Conservation (phyloP, 1,140 invertebrate species). For the Drosophila santomea region DNA sequence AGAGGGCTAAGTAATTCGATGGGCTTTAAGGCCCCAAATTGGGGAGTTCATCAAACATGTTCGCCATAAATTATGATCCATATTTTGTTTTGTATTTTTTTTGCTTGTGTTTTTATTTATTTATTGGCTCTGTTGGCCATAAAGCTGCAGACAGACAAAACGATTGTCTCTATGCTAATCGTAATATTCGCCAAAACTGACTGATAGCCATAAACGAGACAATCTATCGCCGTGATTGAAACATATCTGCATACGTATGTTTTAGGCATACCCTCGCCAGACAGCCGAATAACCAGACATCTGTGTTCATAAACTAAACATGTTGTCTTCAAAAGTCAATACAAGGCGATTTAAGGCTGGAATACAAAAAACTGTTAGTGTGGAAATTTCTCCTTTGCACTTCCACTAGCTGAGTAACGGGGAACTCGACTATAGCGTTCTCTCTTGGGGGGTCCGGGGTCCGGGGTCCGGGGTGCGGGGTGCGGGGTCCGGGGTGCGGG, state of each 20-base stretch:
- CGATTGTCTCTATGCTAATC: slow-evolving; percentile 54
- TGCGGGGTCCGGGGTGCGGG: no score
- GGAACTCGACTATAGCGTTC: no score
- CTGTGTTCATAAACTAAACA: slow-evolving; percentile 19
- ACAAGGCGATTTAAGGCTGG: slow-evolving; percentile 1
- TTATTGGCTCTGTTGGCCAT: slow-evolving; percentile 28
- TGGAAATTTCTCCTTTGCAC: no score
- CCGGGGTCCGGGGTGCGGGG: no score
- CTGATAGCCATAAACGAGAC: slow-evolving; percentile 40
- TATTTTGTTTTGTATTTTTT: slow-evolving; percentile 29
- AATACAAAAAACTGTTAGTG: no score
- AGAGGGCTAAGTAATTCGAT: slow-evolving; percentile 47
- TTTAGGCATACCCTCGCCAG: slow-evolving; percentile 3
- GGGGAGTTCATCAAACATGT: slow-evolving; percentile 13
- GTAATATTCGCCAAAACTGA: slow-evolving; percentile 11
- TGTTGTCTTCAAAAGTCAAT: slow-evolving; percentile 1
- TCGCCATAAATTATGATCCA: slow-evolving; percentile 71
- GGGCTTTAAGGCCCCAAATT: slow-evolving; percentile 37
- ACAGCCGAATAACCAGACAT: neutral
- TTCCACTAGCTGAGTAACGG: no score
- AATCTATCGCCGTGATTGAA: slow-evolving; percentile 29
- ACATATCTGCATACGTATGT: slow-evolving; percentile 19
- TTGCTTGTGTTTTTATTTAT: slow-evolving; percentile 9
- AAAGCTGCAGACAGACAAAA: slow-evolving; percentile 33
- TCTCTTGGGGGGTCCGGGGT: no score